Percentiles rank a stretch among this genome's conserved stretches.
Evolutionary conservation across 2,113 vertebrate genomes (phyloP).

Genomic region (Phalacrocorax brasilianus): DNA sequence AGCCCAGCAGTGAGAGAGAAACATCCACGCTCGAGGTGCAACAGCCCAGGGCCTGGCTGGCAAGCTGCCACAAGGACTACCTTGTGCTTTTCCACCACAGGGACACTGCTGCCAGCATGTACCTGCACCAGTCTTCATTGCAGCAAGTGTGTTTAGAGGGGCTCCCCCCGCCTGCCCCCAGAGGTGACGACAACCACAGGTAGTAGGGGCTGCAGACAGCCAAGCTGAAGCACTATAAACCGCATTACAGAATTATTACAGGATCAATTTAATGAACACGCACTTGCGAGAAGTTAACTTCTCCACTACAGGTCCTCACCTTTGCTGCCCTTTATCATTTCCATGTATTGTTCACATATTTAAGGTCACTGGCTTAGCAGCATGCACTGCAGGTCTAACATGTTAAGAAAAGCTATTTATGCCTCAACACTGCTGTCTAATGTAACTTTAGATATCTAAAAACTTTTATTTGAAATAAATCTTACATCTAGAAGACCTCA

Average conservation of each 20-base stretch:
- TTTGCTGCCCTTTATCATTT: neutral
- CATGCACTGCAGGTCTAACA: neutral
- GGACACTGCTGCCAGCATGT: neutral
- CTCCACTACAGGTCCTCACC: neutral
- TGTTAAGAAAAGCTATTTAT: neutral
- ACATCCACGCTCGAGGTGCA: fast-evolving
- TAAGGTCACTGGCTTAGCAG: neutral
- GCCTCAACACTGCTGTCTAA: neutral
- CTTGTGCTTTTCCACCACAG: neutral
- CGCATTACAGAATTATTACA: neutral
- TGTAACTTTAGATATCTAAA: neutral
- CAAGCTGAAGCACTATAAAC: neutral
- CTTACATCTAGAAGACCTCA: neutral
- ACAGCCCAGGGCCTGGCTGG: fast-evolving
- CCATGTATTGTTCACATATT: neutral
- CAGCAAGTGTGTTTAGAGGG: neutral
- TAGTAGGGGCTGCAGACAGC: neutral
- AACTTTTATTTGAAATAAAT: neutral
- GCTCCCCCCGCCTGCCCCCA: neutral
- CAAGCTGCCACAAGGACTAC: neutral
- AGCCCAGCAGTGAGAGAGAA: neutral
- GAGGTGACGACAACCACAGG: neutral
- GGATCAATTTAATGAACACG: neutral
- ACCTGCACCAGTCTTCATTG: neutral
- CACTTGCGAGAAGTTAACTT: neutral